Conservation (phyloP, 2,797 vertebrate genomes). For the Sebastiscus albofasciatus region DNA sequence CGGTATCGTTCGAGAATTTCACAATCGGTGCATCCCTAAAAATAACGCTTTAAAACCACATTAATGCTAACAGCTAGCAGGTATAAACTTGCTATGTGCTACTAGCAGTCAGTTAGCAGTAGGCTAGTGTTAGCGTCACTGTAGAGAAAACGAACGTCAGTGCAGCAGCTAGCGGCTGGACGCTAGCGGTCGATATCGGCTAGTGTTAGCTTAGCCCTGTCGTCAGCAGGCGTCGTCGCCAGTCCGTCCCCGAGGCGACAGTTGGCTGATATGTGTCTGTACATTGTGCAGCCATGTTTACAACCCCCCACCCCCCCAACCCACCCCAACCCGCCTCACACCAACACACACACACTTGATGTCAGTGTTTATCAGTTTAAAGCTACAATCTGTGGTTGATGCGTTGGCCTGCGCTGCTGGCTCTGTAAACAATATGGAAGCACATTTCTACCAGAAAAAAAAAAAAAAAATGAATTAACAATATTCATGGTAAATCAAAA, state of each 20-base stretch:
- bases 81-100: constrained; percentile 44
- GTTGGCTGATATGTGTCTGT: constrained; percentile 76
- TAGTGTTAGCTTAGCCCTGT: constrained; percentile 74
- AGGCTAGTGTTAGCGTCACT: constrained; percentile 68
- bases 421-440: constrained; percentile 30
- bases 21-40: background rate
- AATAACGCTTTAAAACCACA: constrained; percentile 43
- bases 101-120: constrained; percentile 64
- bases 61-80: constrained; percentile 59
- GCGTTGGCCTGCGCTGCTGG: background rate
- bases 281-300: constrained; percentile 72
- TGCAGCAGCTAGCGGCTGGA: constrained; percentile 70
- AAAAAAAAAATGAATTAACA: background rate
- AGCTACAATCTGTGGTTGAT: constrained; percentile 39
- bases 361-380: constrained; percentile 37
- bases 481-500: background rate
- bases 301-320: background rate
- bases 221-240: constrained; percentile 34
- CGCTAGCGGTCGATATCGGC: constrained; percentile 59
- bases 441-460: background rate
- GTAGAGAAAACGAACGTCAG: constrained; percentile 62
- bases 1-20: background rate
- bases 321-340: background rate
- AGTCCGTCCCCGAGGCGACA: constrained; percentile 40
- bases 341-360: constrained; percentile 11